Conservation (phyloP, 2,888 invertebrate genomes). For the Troides oblongomaculatus region DNA sequence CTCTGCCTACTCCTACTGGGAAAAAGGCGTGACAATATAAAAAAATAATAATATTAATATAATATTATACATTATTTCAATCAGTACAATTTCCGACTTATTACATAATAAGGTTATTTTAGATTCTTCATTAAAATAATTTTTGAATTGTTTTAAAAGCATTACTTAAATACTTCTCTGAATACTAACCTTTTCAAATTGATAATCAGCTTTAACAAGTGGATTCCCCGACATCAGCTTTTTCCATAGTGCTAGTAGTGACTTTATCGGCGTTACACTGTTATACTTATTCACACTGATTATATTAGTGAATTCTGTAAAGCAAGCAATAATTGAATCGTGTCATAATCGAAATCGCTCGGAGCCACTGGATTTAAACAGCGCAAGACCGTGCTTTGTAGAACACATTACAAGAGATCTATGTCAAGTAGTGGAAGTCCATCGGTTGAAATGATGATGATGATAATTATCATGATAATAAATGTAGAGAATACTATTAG, state of each 20-base stretch:
- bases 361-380: no score
- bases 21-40: no score
- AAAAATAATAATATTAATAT: no score
- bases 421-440: no score
- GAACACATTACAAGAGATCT: no score
- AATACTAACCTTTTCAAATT: conserved; percentile 45
- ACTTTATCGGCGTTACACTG: conserved; percentile 77
- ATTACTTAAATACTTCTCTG: background rate
- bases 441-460: conserved; percentile 22
- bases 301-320: conserved; percentile 57
- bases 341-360: background rate
- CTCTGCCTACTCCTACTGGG: no score
- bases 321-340: background rate
- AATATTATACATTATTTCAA: no score
- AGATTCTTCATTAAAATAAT: no score
- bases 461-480: background rate
- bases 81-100: no score
- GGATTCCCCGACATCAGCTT: conserved; percentile 83
- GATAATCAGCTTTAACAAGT: conserved; percentile 57
- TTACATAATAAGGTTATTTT: no score
- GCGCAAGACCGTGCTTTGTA: no score
- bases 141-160: no score
- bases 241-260: conserved; percentile 90
- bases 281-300: conserved; percentile 74
- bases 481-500: background rate